phyloP scores from a whole-genome alignment of 2,888 invertebrate species.

The Drosophila fulvimacula region DNA sequence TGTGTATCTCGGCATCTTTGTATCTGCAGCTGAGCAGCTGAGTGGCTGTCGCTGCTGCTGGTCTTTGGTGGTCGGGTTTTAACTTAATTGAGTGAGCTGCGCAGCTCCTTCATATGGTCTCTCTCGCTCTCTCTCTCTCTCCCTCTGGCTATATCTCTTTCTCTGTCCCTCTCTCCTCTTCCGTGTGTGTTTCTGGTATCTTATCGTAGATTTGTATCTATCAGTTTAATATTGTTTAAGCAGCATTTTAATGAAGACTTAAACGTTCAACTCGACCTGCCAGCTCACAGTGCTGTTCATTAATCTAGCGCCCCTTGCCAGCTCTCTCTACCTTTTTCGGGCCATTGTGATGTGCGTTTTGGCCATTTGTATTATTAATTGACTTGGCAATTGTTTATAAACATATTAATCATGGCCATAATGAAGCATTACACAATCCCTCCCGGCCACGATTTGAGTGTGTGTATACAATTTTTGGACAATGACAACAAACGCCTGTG shows the following conservation, averaged over 20 bases:
- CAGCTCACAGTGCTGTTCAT: constrained; percentile 30
- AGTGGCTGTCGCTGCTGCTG: constrained; percentile 30
- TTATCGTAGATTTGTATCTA: constrained; percentile 77
- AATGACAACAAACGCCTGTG: constrained; percentile 23
- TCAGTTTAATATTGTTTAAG: constrained; percentile 74
- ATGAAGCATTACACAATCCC: constrained; percentile 75
- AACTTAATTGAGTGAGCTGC: constrained; percentile 71
- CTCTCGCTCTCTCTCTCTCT: not conserved
- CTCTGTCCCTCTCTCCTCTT: not conserved
- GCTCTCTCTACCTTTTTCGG: not conserved
- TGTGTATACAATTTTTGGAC: constrained; percentile 30
- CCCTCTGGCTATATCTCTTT: too few species aligned
- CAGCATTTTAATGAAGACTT: constrained; percentile 78
- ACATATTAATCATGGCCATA: constrained; percentile 77
- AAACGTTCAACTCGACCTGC: constrained; percentile 27
- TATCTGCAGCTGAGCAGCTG: constrained; percentile 29
- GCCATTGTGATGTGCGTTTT: constrained; percentile 18
- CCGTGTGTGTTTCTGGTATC: constrained; percentile 47
- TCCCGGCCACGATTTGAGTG: constrained; percentile 31
- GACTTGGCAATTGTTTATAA: constrained; percentile 77
- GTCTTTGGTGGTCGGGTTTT: constrained; percentile 69
- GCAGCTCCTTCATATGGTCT: constrained; percentile 15
- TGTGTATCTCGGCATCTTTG: constrained; percentile 22
- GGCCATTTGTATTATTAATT: constrained; percentile 64
- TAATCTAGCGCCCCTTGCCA: constrained; percentile 53